A percentile compares a stretch with the other conserved stretches of the same genome.
Evolutionary conservation across 2,888 invertebrate species (phyloP).

Genomic region (Aelia acuminata): DNA sequence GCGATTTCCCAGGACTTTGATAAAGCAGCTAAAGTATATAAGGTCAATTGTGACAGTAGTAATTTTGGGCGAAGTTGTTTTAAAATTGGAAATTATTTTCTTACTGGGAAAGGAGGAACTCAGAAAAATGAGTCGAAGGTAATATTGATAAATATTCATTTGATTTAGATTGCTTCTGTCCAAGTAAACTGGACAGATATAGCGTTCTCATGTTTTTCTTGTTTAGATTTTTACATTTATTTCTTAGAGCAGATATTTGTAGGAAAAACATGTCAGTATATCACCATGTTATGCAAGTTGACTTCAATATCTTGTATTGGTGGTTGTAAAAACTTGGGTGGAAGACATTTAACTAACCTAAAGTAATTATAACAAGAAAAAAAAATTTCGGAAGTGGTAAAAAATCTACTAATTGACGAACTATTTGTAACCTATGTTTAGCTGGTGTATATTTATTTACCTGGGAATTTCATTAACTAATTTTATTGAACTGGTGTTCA

Average conservation of each 20-base stretch:
- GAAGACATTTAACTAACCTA: too few relatives aligned
- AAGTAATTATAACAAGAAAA: too few relatives aligned
- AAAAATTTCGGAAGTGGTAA: too few relatives aligned
- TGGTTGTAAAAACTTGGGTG: background rate
- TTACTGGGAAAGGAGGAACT: slow-evolving; percentile 76
- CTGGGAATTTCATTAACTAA: too few relatives aligned
- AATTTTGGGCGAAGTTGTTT: slow-evolving; percentile 89
- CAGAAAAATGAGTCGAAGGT: slow-evolving; percentile 74
- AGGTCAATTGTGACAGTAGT: slow-evolving; percentile 89
- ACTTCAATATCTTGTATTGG: background rate
- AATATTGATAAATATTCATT: background rate
- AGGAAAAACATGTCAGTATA: background rate
- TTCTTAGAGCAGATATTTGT: background rate
- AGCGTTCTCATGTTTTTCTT: background rate
- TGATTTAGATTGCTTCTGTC: slow-evolving; percentile 44
- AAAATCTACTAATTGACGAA: too few relatives aligned
- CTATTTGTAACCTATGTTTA: too few relatives aligned
- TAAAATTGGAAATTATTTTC: slow-evolving; percentile 84
- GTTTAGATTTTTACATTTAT: background rate
- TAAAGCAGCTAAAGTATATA: slow-evolving; percentile 85
- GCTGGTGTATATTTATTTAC: too few relatives aligned
- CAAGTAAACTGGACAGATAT: background rate
- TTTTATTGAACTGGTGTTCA: background rate
- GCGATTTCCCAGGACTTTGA: slow-evolving; percentile 85
- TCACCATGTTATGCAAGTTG: background rate